These are phyloP conservation scores for Nowickia ferox DNA, from an alignment of 2,888 invertebrate genomes.

Conservation along the genomic window DNA sequence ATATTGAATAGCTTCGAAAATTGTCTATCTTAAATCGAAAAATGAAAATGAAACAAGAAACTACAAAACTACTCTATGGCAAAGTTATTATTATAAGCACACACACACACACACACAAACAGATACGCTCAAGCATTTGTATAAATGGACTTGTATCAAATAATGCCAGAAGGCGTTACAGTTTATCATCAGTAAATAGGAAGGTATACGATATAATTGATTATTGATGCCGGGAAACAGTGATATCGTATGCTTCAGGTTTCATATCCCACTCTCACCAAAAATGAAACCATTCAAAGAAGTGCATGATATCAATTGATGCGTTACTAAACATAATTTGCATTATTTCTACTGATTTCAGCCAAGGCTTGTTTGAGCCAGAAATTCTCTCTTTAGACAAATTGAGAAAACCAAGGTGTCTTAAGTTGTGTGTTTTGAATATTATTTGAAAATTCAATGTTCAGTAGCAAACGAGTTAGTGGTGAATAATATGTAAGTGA, in stretches of 20 bases:
- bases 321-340: too few relatives aligned
- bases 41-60: conserved; percentile 28
- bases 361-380: too few relatives aligned
- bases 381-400: too few relatives aligned
- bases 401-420: too few relatives aligned
- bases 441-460: too few relatives aligned
- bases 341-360: too few relatives aligned
- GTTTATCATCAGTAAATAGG: conserved; percentile 65
- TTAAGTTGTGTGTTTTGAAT: too few relatives aligned
- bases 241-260: background rate
- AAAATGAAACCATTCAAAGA: background rate
- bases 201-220: conserved; percentile 45
- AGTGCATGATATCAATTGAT: background rate
- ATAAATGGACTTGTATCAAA: conserved; percentile 57
- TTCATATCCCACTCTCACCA: background rate
- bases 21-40: conserved; percentile 51
- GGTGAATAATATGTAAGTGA: too few relatives aligned
- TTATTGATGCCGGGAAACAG: conserved; percentile 10
- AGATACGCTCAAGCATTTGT: background rate
- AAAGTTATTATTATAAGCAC: conserved; percentile 48
- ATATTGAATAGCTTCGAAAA: conserved; percentile 59
- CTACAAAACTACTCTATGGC: conserved; percentile 30
- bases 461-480: too few relatives aligned
- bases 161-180: conserved; percentile 69
- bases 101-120: background rate